phyloP scores from a whole-genome alignment of 2,113 vertebrate species.

The Phycodurus eques region DNA sequence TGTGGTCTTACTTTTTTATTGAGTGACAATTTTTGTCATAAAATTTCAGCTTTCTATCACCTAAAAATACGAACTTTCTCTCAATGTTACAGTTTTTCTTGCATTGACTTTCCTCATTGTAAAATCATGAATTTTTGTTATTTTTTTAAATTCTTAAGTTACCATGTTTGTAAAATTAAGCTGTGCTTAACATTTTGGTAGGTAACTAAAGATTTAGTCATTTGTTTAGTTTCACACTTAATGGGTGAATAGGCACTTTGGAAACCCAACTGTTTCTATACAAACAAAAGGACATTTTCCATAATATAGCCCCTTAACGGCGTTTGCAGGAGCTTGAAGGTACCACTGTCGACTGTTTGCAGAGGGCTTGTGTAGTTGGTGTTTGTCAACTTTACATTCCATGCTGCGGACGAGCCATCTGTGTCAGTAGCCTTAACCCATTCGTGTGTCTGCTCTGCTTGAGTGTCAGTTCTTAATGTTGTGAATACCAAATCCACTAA shows the following conservation, averaged over 20 bases:
- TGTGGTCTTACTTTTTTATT: too few species aligned
- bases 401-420: neutral
- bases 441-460: conserved; percentile 26
- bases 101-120: too few species aligned
- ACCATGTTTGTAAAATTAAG: neutral
- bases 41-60: too few species aligned
- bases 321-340: neutral
- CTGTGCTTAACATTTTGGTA: neutral
- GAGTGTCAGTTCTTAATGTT: neutral
- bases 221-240: too few species aligned
- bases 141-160: too few species aligned
- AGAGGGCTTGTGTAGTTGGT: conserved; percentile 1
- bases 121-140: too few species aligned
- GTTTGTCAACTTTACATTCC: conserved; percentile 7
- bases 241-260: neutral
- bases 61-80: too few species aligned
- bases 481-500: conserved; percentile 6
- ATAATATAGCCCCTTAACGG: neutral
- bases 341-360: neutral
- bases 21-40: too few species aligned
- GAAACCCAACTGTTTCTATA: neutral
- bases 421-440: neutral
- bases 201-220: neutral
- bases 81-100: too few species aligned
- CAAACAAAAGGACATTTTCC: neutral